phyloP scores from a whole-genome alignment of 1,140 invertebrate species.

The Condylostylus longicornis region DNA sequence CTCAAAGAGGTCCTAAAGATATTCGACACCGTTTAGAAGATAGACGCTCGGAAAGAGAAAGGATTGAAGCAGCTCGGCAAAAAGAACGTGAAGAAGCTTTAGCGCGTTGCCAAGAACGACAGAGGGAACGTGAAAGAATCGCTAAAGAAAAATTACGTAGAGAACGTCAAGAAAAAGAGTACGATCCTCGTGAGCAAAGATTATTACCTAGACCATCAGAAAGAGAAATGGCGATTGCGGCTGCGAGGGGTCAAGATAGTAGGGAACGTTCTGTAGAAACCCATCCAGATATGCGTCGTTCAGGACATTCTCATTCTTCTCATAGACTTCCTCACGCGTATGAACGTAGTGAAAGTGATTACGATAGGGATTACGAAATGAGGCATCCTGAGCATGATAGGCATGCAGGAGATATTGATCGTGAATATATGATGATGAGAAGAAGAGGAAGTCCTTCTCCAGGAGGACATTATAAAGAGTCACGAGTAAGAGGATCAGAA shows the following conservation, averaged over 20 bases:
- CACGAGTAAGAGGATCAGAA: conserved; percentile 16
- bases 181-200: conserved; percentile 9
- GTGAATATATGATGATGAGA: conserved; percentile 13
- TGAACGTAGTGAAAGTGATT: conserved; percentile 14
- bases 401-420: conserved; percentile 19
- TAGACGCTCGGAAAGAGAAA: conserved; percentile 29
- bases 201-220: conserved; percentile 14
- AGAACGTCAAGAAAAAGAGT: conserved; percentile 29
- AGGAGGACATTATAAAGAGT: conserved; percentile 17
- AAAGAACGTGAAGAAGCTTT: conserved; percentile 42
- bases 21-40: conserved; percentile 30
- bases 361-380: conserved; percentile 21
- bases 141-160: conserved; percentile 31
- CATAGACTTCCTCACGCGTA: conserved; percentile 18
- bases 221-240: conserved; percentile 17
- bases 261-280: conserved; percentile 25
- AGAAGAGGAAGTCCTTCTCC: conserved; percentile 17
- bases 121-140: conserved; percentile 44
- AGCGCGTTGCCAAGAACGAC: conserved; percentile 39
- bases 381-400: conserved; percentile 16
- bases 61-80: conserved; percentile 36
- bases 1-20: conserved; percentile 18
- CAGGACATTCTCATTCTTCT: conserved; percentile 11
- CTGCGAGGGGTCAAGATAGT: conserved; percentile 14
- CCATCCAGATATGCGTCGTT: conserved; percentile 10